These are phyloP conservation scores for Drosophila nr. perissopoda DNA, from an alignment of 2,888 invertebrate genomes.

Conservation along the genomic window DNA sequence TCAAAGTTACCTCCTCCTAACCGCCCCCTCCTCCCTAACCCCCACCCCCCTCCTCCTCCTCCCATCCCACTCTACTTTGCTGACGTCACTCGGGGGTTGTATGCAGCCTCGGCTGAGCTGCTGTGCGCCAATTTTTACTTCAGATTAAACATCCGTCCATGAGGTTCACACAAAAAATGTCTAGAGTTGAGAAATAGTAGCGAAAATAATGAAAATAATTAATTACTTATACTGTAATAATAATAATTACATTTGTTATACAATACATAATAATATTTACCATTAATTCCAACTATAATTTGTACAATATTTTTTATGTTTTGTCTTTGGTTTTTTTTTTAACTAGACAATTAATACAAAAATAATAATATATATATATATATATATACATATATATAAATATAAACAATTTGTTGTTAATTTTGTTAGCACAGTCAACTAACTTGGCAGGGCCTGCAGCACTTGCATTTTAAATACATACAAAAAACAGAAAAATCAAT, in stretches of 20 bases:
- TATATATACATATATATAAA: background rate
- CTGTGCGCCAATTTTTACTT: constrained; percentile 77
- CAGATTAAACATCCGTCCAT: constrained; percentile 78
- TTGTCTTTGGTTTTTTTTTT: constrained; percentile 27
- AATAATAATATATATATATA: background rate
- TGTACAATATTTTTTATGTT: constrained; percentile 24
- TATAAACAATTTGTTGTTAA: constrained; percentile 50
- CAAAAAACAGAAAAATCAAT: constrained; percentile 14
- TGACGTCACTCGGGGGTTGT: constrained; percentile 74
- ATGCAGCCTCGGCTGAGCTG: constrained; percentile 69
- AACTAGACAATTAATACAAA: constrained; percentile 22
- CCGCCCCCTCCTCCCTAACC: background rate
- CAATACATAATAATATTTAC: constrained; percentile 15
- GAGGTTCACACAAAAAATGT: constrained; percentile 68
- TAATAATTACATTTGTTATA: constrained; percentile 26
- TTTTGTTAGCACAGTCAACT: constrained; percentile 62
- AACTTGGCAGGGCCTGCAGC: constrained; percentile 53
- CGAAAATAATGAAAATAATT: constrained; percentile 1
- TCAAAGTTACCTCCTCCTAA: constrained; percentile 12
- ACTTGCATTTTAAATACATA: constrained; percentile 43
- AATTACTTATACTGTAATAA: background rate
- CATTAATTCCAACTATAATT: constrained; percentile 24
- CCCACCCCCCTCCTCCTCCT: background rate
- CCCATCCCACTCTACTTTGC: constrained; percentile 40
- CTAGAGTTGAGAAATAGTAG: constrained; percentile 42